Evolutionary conservation across 2,888 invertebrate genomes (phyloP).

Genomic region (Melieria crassipennis): DNA sequence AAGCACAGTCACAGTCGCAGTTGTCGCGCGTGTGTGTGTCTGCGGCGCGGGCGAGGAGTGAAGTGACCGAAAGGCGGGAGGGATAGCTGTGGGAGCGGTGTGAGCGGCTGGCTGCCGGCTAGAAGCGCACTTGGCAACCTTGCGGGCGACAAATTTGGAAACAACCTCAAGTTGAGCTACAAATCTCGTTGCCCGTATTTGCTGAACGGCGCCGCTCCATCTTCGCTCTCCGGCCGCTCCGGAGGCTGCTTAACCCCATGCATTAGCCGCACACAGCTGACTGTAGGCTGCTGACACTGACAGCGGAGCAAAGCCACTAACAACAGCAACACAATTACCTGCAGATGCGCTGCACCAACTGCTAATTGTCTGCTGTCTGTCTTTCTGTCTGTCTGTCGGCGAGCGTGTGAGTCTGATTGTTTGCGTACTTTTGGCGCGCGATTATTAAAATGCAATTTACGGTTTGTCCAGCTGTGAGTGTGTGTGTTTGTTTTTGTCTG

Average conservation of each 20-base stretch:
- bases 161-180: slow-evolving; percentile 23
- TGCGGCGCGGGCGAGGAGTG: no score
- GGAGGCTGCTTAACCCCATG: no score
- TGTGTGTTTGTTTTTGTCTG: slow-evolving; percentile 11
- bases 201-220: no score
- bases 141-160: slow-evolving; percentile 40
- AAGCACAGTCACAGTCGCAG: no score
- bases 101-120: slow-evolving; percentile 11
- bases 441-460: slow-evolving; percentile 40
- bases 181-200: not conserved
- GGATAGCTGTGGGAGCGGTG: slow-evolving; percentile 1
- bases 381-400: no score
- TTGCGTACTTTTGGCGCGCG: slow-evolving; percentile 6
- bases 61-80: no score
- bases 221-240: no score
- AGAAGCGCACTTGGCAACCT: slow-evolving; percentile 29
- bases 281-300: not conserved
- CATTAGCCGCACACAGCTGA: not conserved
- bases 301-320: not conserved
- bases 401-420: not conserved
- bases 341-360: not conserved
- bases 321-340: no score
- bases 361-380: slow-evolving; percentile 22
- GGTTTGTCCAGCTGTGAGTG: slow-evolving; percentile 12
- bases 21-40: no score